Base-by-base conservation (phyloP, 2,113 vertebrate genomes). In the Galeopterus variegatus region DNA sequence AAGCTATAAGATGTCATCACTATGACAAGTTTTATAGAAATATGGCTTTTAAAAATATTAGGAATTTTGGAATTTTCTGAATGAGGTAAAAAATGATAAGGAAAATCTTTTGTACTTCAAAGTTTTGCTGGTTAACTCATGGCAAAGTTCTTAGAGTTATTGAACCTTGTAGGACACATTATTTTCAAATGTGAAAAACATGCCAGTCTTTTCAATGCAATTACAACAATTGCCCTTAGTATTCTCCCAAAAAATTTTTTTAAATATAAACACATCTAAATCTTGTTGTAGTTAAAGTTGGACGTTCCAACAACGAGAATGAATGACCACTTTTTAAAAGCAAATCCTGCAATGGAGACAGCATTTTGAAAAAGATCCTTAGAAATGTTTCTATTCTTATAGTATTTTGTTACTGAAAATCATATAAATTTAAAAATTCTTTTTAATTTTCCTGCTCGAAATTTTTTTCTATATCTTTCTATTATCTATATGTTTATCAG, bases 311-410 rank as follows among this genome's bases (percentile, higher is more conserved):
- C 28, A 81, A 13, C 85, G 36, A 81, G 3, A 67, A 50, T 33
- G 76, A 92, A 15, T 52, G 6, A 60, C 0, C 50, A 26, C 12
- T 84, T 95, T 93, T 93, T 64, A n/a, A 93, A 95, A 95, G 18
- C 26, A 70, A 89, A 86, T 69, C 14, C 58, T n/a, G 33, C 11
- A 73, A 19, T 45, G 8, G 9, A 86, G 23, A 88, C 10, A 54
- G 70, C 21, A 84, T 69, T 96, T 85, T 94, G 54, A 72, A 93
- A 88, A 54, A 45, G 11, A 17, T 79, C 19, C 76, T 41, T 82
- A 33, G 58, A 91, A 87, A 73, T 69, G 10, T 94, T 94, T 88
- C n/a, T 92, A 75, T 11, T 90, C 15, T 79, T 52, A 48, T 6
- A 48, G 13, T 56, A 86, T 80, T 88, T 60, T 94, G 14, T 83